Percentiles rank a stretch among this genome's conserved stretches.
Conservation (phyloP, 2,888 invertebrate species). For the Pseudanteris insignis region DNA sequence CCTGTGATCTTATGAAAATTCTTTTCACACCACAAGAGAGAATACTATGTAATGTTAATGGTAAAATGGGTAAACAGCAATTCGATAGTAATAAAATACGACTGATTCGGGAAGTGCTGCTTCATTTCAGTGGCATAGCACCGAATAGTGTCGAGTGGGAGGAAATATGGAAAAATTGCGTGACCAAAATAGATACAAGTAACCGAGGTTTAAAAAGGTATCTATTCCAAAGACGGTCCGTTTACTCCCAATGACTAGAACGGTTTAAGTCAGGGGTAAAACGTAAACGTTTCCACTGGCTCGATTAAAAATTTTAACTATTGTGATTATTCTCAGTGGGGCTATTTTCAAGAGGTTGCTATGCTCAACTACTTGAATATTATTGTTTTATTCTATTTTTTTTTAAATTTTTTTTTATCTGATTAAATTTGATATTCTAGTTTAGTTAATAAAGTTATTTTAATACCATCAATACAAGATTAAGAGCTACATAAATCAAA, state of each 20-base stretch:
- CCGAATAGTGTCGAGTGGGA: slow-evolving; percentile 65
- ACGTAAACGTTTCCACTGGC: slow-evolving; percentile 63
- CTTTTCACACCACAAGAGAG: slow-evolving; percentile 67
- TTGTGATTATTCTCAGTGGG: slow-evolving; percentile 19
- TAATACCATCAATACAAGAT: no score
- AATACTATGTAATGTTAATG: slow-evolving; percentile 67
- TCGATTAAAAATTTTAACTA: slow-evolving; percentile 47
- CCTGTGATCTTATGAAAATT: slow-evolving; percentile 67
- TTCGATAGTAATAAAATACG: slow-evolving; percentile 67
- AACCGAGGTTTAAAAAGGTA: slow-evolving; percentile 67
- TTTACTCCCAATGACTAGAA: slow-evolving; percentile 64
- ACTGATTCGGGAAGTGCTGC: slow-evolving; percentile 64
- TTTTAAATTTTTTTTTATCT: neutral
- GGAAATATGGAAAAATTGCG: slow-evolving; percentile 67
- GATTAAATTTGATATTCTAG: no score
- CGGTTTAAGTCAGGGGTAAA: slow-evolving; percentile 61
- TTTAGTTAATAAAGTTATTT: no score
- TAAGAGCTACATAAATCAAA: no score
- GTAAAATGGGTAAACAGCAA: slow-evolving; percentile 67
- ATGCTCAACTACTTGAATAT: neutral
- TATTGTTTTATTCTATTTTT: neutral
- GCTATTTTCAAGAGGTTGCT: slow-evolving; percentile 1
- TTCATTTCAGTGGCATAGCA: slow-evolving; percentile 64
- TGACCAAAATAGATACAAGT: slow-evolving; percentile 67
- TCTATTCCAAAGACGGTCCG: slow-evolving; percentile 63